Evolutionary conservation across 2,888 invertebrate genomes (phyloP).

Genomic region (Caenorhabditis doughertyi): DNA sequence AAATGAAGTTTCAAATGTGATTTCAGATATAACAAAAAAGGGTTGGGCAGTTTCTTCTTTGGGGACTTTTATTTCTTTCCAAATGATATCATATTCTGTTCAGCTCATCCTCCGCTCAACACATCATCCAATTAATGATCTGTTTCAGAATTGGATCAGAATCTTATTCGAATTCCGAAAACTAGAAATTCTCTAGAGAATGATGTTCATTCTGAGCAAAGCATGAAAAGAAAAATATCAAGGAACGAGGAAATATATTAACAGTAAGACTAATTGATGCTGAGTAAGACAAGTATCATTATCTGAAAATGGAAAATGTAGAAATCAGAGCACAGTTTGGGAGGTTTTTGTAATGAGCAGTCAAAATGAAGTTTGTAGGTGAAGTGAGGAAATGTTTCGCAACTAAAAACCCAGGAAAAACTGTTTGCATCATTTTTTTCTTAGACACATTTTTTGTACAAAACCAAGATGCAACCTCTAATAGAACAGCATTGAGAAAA

Average conservation of each 20-base stretch:
- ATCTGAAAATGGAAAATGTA: neutral
- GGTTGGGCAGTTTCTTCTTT: neutral
- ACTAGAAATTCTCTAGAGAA: constrained; percentile 3
- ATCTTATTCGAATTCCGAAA: constrained; percentile 5
- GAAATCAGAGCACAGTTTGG: neutral
- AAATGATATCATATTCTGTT: constrained; percentile 10
- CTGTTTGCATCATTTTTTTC: constrained; percentile 9
- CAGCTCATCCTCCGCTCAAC: constrained; percentile 8
- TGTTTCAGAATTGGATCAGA: constrained; percentile 1
- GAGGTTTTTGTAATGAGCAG: neutral
- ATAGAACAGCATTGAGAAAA: neutral
- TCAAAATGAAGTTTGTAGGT: constrained; percentile 1
- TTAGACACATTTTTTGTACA: neutral
- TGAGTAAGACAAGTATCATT: neutral
- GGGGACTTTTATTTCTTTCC: neutral
- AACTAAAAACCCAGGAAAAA: neutral
- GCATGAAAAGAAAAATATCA: neutral
- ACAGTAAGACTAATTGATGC: neutral
- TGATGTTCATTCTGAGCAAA: neutral
- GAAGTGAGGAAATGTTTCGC: constrained; percentile 33
- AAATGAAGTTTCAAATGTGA: no score
- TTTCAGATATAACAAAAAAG: neutral
- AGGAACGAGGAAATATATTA: constrained; percentile 6
- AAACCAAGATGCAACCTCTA: neutral
- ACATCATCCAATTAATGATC: constrained; percentile 16